phyloP scores from a whole-genome alignment of 1,140 invertebrate species.

The Cherax quadricarinatus region DNA sequence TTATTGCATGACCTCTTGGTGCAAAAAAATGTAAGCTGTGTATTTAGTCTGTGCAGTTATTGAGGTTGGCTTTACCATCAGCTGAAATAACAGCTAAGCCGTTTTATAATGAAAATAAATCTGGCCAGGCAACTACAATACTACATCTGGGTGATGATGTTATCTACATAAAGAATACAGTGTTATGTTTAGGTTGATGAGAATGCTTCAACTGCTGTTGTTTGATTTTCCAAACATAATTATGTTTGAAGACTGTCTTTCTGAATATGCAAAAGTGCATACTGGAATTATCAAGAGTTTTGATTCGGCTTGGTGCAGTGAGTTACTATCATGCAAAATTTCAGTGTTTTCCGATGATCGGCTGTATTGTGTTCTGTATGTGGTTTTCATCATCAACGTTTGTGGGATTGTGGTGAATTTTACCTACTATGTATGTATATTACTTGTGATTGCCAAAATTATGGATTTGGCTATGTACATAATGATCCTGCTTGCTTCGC shows the following conservation, averaged over 20 bases:
- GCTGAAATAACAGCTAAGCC: conserved; percentile 4
- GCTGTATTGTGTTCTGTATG: background rate
- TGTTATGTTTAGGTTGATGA: background rate
- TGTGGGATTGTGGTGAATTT: background rate
- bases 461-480: background rate
- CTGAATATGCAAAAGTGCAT: too few species aligned
- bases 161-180: background rate
- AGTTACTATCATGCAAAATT: too few species aligned
- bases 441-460: conserved; percentile 9
- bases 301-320: too few species aligned
- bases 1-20: background rate
- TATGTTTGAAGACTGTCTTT: too few species aligned
- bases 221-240: too few species aligned
- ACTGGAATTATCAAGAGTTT: too few species aligned
- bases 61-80: background rate
- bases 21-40: conserved; percentile 8
- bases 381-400: background rate
- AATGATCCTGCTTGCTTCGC: conserved; percentile 4
- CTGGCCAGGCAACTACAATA: conserved; percentile 9
- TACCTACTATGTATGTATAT: background rate
- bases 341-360: background rate
- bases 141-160: background rate
- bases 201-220: background rate
- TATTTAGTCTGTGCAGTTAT: conserved; percentile 5
- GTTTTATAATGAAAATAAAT: background rate